Conservation (phyloP, 1,140 invertebrate genomes). For the Drosophila lowei region DNA sequence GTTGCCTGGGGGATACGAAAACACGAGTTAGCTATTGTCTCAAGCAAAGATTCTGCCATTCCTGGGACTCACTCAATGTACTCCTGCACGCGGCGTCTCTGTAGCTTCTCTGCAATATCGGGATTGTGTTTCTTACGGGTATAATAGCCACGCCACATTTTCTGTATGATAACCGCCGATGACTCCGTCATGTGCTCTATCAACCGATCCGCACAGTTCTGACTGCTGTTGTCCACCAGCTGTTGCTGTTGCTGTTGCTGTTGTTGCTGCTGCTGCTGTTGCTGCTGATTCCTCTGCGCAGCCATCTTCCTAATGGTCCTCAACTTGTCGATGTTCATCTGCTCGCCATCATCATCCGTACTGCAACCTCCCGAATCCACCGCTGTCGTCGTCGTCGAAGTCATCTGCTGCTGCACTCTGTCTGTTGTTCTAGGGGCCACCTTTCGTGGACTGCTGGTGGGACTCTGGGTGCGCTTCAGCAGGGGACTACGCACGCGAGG, state of each 20-base stretch:
- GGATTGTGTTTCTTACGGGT: constrained; percentile 89
- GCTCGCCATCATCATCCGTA: constrained; percentile 75
- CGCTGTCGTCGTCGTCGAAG: constrained; percentile 9
- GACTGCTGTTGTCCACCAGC: constrained; percentile 45
- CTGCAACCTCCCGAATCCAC: constrained; percentile 62
- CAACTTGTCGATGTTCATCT: constrained; percentile 83
- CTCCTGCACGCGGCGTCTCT: constrained; percentile 91
- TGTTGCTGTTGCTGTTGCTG: constrained; percentile 58
- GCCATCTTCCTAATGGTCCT: constrained; percentile 83
- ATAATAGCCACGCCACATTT: constrained; percentile 93
- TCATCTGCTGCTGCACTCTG: constrained; percentile 26
- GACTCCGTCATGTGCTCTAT: constrained; percentile 75
- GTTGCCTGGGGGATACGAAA: constrained; percentile 84
- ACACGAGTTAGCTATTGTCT: not conserved
- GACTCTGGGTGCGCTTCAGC: constrained; percentile 67
- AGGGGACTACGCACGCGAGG: constrained; percentile 76
- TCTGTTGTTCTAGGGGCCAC: constrained; percentile 15
- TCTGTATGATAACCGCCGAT: constrained; percentile 92
- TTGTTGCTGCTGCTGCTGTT: constrained; percentile 53
- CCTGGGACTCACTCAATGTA: constrained; percentile 90
- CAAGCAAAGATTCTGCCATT: not conserved
- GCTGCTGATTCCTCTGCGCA: constrained; percentile 71
- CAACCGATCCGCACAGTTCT: constrained; percentile 58
- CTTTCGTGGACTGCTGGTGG: constrained; percentile 72
- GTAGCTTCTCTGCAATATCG: constrained; percentile 89